Conservation (phyloP, 2,113 vertebrate species). For the Lophura nycthemera region DNA sequence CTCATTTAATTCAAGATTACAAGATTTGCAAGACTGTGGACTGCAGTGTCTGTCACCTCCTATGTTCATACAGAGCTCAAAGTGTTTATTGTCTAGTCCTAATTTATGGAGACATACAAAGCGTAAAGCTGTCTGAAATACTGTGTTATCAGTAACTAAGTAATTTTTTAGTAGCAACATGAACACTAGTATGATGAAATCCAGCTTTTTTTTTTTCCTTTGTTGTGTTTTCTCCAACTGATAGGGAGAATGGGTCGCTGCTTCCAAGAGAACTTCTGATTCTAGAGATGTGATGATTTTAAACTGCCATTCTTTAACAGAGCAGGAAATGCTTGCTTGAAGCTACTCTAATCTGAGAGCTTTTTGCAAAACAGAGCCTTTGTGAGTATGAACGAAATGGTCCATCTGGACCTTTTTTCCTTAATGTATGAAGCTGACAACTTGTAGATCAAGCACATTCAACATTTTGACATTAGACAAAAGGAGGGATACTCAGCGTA, state of each 20-base stretch:
- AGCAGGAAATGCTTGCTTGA: background rate
- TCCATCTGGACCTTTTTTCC: background rate
- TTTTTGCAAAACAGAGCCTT: background rate
- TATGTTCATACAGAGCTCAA: background rate
- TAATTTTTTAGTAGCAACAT: background rate
- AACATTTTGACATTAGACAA: background rate
- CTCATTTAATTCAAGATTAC: background rate
- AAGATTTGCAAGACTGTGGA: background rate
- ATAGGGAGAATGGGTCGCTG: background rate
- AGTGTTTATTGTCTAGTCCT: background rate
- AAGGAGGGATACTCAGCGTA: background rate
- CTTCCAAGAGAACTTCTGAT: background rate
- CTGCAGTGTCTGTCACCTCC: background rate
- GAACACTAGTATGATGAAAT: background rate
- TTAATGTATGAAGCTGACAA: background rate
- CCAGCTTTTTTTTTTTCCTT: background rate
- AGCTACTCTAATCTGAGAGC: background rate
- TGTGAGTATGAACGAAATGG: background rate
- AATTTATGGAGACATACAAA: background rate
- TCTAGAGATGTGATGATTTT: background rate
- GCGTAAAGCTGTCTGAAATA: background rate
- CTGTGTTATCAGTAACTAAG: rapidly evolving
- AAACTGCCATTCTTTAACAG: background rate
- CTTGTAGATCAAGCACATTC: background rate
- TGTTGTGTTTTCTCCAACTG: background rate